These are phyloP conservation scores for Tiliacea aurago DNA, from an alignment of 2,888 invertebrate species.

Conservation along the genomic window DNA sequence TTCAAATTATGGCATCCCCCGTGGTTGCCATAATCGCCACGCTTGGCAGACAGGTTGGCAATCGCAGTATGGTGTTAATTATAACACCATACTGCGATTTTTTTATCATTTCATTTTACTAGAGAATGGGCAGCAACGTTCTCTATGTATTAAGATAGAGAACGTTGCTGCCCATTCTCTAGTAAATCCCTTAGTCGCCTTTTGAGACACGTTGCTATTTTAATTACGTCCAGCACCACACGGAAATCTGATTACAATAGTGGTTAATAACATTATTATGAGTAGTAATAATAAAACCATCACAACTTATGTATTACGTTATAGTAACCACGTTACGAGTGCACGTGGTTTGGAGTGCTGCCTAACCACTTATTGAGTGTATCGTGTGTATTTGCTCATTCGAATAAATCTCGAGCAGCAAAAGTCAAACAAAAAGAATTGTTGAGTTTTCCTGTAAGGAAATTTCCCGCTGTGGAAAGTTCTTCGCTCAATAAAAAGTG, in stretches of 20 bases:
- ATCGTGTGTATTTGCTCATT: slow-evolving; percentile 5
- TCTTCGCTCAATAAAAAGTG: background rate
- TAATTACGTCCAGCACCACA: no score
- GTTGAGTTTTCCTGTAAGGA: background rate
- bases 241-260: background rate
- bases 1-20: no score
- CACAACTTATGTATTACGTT: slow-evolving; percentile 5
- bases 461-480: background rate
- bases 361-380: slow-evolving; percentile 33
- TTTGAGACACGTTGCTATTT: no score
- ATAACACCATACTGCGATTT: no score
- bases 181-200: no score
- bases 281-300: background rate
- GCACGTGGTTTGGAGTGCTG: slow-evolving; percentile 40
- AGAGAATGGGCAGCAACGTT: no score
- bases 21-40: no score
- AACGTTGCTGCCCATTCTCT: no score
- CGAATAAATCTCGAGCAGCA: slow-evolving; percentile 16
- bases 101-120: no score
- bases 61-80: no score
- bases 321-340: slow-evolving; percentile 14
- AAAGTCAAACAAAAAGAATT: slow-evolving; percentile 1
- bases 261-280: slow-evolving; percentile 10
- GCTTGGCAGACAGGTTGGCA: no score
- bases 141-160: no score